Base-by-base conservation (phyloP, 2,113 vertebrate species). In the Conger conger region DNA sequence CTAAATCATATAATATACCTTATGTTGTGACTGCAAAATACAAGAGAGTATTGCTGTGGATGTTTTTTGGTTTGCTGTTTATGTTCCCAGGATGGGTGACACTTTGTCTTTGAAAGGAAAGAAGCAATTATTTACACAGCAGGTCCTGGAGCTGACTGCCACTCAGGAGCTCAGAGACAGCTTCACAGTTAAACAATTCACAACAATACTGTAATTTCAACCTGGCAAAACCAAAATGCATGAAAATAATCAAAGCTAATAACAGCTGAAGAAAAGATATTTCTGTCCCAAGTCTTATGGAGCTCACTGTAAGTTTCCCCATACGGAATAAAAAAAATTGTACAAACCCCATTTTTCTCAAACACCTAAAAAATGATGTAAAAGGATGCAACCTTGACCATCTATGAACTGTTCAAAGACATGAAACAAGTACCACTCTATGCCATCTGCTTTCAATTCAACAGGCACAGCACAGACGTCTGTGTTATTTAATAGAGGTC, bases 1-100 rank as follows among this genome's bases (percentile, higher is more conserved):
- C 30, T 76, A 85, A 84, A 88, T 88, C 37, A 79, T 40, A 87
- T 68, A 76, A 83, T 68, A 76, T 68, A 45, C 38, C 54, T 68
- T 85, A 76, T 57, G 50, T 27, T 53, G 11, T 37, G 13, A 83
- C 35, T 35, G 54, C n/a, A 11, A 7, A 60, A 54, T 2, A 86
- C 57, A 83, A 33, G 30, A 77, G 76, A 27, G 60, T 27, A 37
- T 20, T 27, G 82, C 45, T 42, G 42, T 50, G n/a, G 35, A 30
- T 82, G 73, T 9, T 53, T 15, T 36, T 84, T 83, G 54, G 3
- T 54, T 13, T 36, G 80, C 36, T 83, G 17, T 68, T 36, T 83
- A 83, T 77, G 40, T 76, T 7, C 30, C 78, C 9, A n/a, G 3
- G 40, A 30, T 77, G 3, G 3, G 68, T 83, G 33, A 77, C 33